Conservation (phyloP, 2,888 invertebrate genomes). For the Fissipunctia ypsillon region DNA sequence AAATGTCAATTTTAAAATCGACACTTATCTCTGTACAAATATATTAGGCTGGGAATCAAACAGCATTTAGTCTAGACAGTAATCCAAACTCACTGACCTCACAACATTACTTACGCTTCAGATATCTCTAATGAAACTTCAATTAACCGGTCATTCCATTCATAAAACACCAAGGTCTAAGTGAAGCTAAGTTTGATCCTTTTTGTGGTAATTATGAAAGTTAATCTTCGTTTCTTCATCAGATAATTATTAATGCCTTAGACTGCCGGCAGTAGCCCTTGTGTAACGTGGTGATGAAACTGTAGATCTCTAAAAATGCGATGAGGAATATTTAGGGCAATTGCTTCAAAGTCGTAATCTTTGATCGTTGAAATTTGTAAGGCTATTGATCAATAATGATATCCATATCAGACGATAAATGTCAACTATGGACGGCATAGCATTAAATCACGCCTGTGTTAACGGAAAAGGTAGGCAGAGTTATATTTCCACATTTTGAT, state of each 20-base stretch:
- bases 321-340: slow-evolving; percentile 56
- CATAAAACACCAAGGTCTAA: slow-evolving; percentile 43
- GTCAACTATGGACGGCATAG: not conserved
- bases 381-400: slow-evolving; percentile 35
- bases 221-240: slow-evolving; percentile 51
- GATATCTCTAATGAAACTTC: slow-evolving; percentile 29
- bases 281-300: slow-evolving; percentile 58
- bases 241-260: slow-evolving; percentile 65
- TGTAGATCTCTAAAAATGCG: slow-evolving; percentile 50
- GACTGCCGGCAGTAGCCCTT: slow-evolving; percentile 48
- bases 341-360: slow-evolving; percentile 55
- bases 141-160: slow-evolving; percentile 28
- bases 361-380: slow-evolving; percentile 39
- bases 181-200: slow-evolving; percentile 50
- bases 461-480: not conserved
- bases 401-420: slow-evolving; percentile 12
- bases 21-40: not conserved
- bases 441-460: too few species aligned
- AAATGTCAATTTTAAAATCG: not conserved
- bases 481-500: not conserved
- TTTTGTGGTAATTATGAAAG: slow-evolving; percentile 54
- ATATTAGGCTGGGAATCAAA: slow-evolving; percentile 8
- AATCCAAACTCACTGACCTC: not conserved
- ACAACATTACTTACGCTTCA: slow-evolving; percentile 31
- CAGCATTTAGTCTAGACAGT: not conserved